A percentile compares a stretch with the other conserved stretches of the same genome.
phyloP scores from a whole-genome alignment of 2,113 vertebrate species.

The Eptesicus fuscus region DNA sequence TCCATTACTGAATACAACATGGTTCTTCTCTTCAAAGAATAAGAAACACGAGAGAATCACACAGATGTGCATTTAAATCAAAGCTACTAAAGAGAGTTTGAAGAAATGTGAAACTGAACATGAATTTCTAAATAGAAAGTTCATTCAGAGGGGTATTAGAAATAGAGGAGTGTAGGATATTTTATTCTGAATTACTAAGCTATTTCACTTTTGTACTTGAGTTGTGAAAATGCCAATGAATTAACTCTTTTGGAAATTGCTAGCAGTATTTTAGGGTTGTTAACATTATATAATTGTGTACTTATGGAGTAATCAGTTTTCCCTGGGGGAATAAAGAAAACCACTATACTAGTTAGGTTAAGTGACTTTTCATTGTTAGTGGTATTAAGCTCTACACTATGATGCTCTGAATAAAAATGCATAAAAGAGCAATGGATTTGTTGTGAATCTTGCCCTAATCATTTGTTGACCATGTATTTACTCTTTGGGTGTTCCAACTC shows the following conservation, averaged over 20 bases:
- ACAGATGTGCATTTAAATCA: not conserved
- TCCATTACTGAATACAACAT: not conserved
- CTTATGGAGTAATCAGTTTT: slow-evolving; percentile 38
- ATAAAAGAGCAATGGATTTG: not conserved
- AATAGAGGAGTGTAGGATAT: not conserved
- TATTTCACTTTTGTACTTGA: slow-evolving; percentile 43
- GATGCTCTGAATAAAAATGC: not conserved
- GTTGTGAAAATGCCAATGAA: slow-evolving; percentile 46
- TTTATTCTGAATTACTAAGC: slow-evolving; percentile 31
- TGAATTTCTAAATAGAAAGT: slow-evolving; percentile 35
- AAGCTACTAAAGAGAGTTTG: not conserved
- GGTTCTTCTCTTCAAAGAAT: not conserved
- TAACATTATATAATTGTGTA: slow-evolving; percentile 45
- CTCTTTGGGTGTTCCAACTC: not conserved
- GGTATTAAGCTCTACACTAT: not conserved
- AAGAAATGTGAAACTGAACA: not conserved
- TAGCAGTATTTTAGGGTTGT: not conserved
- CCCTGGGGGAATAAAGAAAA: slow-evolving; percentile 21
- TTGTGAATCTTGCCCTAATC: not conserved
- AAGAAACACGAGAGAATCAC: not conserved
- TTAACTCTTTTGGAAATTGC: slow-evolving; percentile 53
- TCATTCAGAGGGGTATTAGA: slow-evolving; percentile 31
- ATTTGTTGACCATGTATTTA: not conserved
- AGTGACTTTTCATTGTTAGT: slow-evolving; percentile 45
- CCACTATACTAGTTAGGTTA: not conserved